Evolutionary conservation across 2,888 invertebrate genomes (phyloP).

Genomic region (Lepidocyrtoides sp.): DNA sequence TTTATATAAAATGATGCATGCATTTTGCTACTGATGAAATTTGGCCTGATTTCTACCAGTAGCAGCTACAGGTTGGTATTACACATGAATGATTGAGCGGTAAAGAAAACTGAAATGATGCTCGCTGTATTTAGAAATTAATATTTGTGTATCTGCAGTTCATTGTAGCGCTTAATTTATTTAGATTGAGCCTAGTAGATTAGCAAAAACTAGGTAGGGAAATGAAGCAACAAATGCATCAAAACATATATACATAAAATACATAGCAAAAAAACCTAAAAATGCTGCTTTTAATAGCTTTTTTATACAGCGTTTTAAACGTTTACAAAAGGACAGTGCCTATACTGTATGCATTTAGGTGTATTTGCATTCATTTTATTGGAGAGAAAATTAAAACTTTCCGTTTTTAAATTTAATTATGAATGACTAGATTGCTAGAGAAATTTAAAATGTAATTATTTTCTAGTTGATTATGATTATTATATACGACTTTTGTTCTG

Average conservation of each 20-base stretch:
- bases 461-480: not conserved
- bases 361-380: not conserved
- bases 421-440: not conserved
- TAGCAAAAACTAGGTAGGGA: not conserved
- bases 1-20: not conserved
- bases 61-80: not conserved
- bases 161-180: not conserved
- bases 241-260: not conserved
- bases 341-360: not conserved
- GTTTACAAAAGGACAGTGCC: too few species aligned
- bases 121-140: slow-evolving; percentile 12
- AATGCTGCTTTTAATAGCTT: too few species aligned
- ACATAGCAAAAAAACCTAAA: not conserved
- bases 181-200: not conserved
- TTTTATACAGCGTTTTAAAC: too few species aligned
- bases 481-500: too few species aligned
- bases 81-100: not conserved
- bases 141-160: not conserved
- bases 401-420: not conserved
- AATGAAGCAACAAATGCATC: slow-evolving; percentile 35
- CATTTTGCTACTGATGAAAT: slow-evolving; percentile 17
- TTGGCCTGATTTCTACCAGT: slow-evolving; percentile 8
- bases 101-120: slow-evolving; percentile 7
- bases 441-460: not conserved
- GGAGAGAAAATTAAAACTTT: not conserved